A percentile compares a stretch with the other conserved stretches of the same genome.
These are phyloP conservation scores for Ceramica pisi DNA, from an alignment of 2,888 invertebrate species.

Conservation along the genomic window DNA sequence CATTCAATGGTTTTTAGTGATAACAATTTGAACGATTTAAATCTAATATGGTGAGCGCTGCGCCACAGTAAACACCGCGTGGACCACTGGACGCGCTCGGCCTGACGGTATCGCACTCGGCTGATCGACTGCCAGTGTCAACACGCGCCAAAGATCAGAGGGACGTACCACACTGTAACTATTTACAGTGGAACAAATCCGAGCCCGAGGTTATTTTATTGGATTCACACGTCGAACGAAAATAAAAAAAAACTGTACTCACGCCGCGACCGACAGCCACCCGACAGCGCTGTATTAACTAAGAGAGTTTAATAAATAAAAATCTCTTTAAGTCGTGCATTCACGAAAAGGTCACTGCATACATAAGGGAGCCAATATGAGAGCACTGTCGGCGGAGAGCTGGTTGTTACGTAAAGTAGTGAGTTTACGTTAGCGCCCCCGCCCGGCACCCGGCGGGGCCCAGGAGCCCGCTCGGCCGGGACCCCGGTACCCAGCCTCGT, in stretches of 20 bases:
- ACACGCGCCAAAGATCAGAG: constrained; percentile 59
- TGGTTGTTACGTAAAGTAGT: constrained; percentile 59
- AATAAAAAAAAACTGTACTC: constrained; percentile 12
- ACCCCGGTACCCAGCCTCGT: constrained; percentile 24
- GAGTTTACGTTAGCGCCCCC: constrained; percentile 56
- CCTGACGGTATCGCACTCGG: constrained; percentile 24
- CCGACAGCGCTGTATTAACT: constrained; percentile 23
- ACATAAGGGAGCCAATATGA: constrained; percentile 61
- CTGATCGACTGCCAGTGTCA: constrained; percentile 59
- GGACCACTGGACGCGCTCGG: constrained; percentile 10
- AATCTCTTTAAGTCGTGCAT: constrained; percentile 53
- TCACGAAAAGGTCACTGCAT: constrained; percentile 64
- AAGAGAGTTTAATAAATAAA: constrained; percentile 30
- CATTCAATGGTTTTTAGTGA: constrained; percentile 9
- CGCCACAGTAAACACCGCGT: constrained; percentile 29
- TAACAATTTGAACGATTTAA: constrained; percentile 21
- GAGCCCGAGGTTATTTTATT: constrained; percentile 54
- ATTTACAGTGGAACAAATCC: constrained; percentile 51
- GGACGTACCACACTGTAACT: constrained; percentile 43
- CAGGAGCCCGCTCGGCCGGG: constrained; percentile 8
- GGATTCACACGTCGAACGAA: constrained; percentile 36
- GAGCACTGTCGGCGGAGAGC: constrained; percentile 44
- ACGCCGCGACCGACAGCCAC: background rate
- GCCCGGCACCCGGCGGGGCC: background rate
- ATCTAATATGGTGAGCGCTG: constrained; percentile 17